Conservation (phyloP, 2,888 invertebrate genomes). For the Zaprionus lineosus region DNA sequence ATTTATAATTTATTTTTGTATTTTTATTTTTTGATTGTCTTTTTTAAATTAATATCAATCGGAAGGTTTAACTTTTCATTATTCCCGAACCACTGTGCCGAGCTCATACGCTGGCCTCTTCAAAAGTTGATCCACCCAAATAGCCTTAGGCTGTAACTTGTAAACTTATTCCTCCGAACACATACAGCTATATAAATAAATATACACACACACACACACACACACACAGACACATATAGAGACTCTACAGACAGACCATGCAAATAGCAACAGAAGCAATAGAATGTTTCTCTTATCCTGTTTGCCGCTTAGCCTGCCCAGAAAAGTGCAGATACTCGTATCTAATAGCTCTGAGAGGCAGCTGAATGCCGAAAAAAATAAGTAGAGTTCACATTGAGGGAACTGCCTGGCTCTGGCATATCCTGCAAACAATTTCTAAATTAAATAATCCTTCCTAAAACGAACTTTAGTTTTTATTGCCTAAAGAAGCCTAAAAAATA, state of each 20-base stretch:
- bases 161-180: conserved; percentile 61
- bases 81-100: conserved; percentile 39
- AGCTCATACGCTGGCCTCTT: conserved; percentile 17
- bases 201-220: not conserved
- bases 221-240: not conserved
- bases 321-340: conserved; percentile 41
- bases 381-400: too few species aligned
- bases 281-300: conserved; percentile 57
- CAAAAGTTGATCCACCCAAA: conserved; percentile 65
- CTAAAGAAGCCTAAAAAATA: too few species aligned
- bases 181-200: conserved; percentile 12
- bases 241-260: not conserved
- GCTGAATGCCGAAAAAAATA: not conserved
- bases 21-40: too few species aligned
- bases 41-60: too few species aligned
- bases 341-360: conserved; percentile 36
- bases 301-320: conserved; percentile 42
- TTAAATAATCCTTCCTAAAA: too few species aligned
- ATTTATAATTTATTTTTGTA: too few species aligned
- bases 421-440: too few species aligned
- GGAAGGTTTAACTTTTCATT: not conserved
- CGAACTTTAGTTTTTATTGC: too few species aligned
- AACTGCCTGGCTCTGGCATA: too few species aligned
- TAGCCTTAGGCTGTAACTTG: conserved; percentile 71
- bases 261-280: conserved; percentile 1